Base-by-base conservation (phyloP, 2,888 invertebrate species). In the Buathra laborator region DNA sequence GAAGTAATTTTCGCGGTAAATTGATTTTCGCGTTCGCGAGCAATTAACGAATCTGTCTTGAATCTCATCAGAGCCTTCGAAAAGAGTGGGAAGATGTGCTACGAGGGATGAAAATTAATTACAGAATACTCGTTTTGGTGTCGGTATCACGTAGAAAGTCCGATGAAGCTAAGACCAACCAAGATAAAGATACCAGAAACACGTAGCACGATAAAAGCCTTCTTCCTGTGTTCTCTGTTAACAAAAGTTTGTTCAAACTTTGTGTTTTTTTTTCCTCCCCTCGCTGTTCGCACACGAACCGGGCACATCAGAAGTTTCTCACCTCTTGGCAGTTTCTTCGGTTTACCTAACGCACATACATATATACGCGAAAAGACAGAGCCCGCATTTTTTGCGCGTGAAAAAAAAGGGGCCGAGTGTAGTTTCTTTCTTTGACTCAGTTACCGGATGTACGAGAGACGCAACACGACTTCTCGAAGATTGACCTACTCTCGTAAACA, bases 341-440 rank as follows among this genome's bases (percentile, higher is more conserved):
- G 62, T 24, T 62, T 59, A 32, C 29, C 5, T 32, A 1, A 62
- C 74, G 32, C 29, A 32, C 7, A 44, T 44, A 1, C 37, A 24
- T 4, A 10, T 24, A 44, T 44, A n/a, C 4, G 43, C n/a, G 10
- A 37, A 5, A 62, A 44, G 37, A 79, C 51, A 37, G 24, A 24
- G 44, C 46, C 64, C 64, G 70, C 37, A 75, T 79, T 48, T 71
- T 44, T 64, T 37, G 56, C 24, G 10, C 56, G 16, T 64, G 32
- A 59, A 64, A 68, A 75, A 56, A 46, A 3, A n/a, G 75, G 46
- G n/a, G 51, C 6, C 62, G 2, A 14, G n/a, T 53, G 29, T 12
- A 29, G n/a, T 5, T 16, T 48, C 19, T 59, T 68, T 81, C 77
- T 81, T 81, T 84, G 77, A 78, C 81, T 84, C 68, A 81, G 16